phyloP scores from a whole-genome alignment of 2,888 invertebrate genomes.

The Torymus aiolomorphi region DNA sequence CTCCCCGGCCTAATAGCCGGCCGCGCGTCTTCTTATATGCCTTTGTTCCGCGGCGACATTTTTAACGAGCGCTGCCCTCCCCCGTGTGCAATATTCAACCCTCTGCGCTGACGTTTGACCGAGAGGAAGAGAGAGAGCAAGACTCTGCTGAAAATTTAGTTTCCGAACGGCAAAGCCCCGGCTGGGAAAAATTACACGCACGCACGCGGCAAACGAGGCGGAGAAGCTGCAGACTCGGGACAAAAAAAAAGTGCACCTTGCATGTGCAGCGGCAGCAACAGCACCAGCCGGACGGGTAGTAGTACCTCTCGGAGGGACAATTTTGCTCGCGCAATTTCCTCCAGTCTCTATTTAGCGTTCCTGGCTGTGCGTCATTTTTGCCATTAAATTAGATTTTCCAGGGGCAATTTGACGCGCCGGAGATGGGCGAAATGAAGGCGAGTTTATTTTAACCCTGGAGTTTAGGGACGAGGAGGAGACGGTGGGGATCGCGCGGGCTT shows the following conservation, averaged over 20 bases:
- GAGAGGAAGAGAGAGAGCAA: neutral
- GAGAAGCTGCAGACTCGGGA: neutral
- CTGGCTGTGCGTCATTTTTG: slow-evolving; percentile 25
- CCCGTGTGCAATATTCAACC: slow-evolving; percentile 5
- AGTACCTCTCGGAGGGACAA: slow-evolving; percentile 48
- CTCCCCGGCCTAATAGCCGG: neutral
- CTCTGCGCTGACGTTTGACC: neutral
- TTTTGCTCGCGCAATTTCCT: slow-evolving; percentile 46
- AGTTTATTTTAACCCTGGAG: slow-evolving; percentile 13
- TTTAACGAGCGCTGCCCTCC: slow-evolving; percentile 26
- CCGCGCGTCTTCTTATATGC: neutral
- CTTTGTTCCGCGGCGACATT: slow-evolving; percentile 25
- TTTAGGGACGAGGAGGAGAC: no score
- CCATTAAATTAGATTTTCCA: slow-evolving; percentile 49
- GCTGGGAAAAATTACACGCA: neutral
- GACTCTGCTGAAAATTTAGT: neutral
- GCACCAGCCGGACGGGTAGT: slow-evolving; percentile 23
- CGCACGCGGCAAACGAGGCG: neutral
- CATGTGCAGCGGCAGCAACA: neutral
- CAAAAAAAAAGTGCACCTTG: neutral
- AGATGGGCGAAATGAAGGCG: slow-evolving; percentile 7
- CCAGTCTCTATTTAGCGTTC: slow-evolving; percentile 29
- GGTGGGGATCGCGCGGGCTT: neutral
- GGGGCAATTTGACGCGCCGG: slow-evolving; percentile 45
- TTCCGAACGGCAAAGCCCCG: slow-evolving; percentile 12